Percentiles rank a stretch among this genome's conserved stretches.
phyloP scores from a whole-genome alignment of 2,113 vertebrate species.

The Odontesthes bonariensis region DNA sequence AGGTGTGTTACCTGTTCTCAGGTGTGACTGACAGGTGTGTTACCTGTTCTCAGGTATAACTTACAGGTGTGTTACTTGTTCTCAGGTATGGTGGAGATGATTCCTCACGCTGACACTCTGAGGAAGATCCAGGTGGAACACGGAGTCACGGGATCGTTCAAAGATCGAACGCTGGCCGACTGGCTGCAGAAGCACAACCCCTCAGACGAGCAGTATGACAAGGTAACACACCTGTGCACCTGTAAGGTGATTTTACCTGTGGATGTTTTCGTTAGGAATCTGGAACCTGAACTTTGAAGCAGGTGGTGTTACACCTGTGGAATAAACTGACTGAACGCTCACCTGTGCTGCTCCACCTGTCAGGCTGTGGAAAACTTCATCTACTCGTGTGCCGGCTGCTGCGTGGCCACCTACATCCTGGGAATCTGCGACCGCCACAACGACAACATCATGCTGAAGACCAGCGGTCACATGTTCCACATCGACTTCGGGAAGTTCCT shows the following conservation, averaged over 20 bases:
- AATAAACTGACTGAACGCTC: neutral
- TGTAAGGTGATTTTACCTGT: no score
- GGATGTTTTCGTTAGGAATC: no score
- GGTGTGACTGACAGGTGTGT: neutral
- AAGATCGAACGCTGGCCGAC: conserved; percentile 92
- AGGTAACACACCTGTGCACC: conserved; percentile 79
- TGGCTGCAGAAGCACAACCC: conserved; percentile 98
- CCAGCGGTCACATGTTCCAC: conserved; percentile 98
- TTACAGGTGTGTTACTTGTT: neutral
- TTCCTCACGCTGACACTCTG: conserved; percentile 95
- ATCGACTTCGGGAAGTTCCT: conserved; percentile 98
- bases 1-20: no score
- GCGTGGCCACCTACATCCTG: conserved; percentile 96
- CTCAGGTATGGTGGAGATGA: conserved; percentile 99
- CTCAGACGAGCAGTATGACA: conserved; percentile 92
- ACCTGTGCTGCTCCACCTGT: neutral
- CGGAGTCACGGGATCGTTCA: conserved; percentile 96
- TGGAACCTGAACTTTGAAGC: no score
- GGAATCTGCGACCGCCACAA: conserved; percentile 98
- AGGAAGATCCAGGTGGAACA: conserved; percentile 98
- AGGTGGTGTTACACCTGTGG: no score
- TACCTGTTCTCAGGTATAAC: neutral
- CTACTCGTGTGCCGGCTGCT: conserved; percentile 97
- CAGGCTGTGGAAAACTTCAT: conserved; percentile 99
- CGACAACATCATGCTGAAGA: conserved; percentile 99